Evolutionary conservation across 2,888 invertebrate species (phyloP).

Genomic region (Callyntrura sp.): DNA sequence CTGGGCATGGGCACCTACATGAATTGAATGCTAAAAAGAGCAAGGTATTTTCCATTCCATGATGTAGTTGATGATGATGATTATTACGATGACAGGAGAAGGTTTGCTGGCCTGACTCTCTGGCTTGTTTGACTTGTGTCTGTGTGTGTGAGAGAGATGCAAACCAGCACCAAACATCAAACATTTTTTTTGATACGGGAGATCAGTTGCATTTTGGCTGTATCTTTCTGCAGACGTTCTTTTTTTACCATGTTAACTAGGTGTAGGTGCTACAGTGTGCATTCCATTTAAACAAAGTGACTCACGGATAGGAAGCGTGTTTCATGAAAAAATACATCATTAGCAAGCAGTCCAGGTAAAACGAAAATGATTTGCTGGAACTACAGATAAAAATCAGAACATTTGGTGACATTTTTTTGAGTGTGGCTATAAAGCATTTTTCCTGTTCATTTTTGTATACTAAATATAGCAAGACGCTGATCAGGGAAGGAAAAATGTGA

Average conservation of each 20-base stretch:
- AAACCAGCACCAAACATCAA: slow-evolving; percentile 11
- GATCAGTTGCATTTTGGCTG: slow-evolving; percentile 77
- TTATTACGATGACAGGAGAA: slow-evolving; percentile 46
- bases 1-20: background rate
- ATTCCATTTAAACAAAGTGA: slow-evolving; percentile 13
- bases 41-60: slow-evolving; percentile 51
- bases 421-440: background rate
- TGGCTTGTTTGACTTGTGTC: slow-evolving; percentile 45
- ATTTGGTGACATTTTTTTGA: background rate
- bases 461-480: background rate
- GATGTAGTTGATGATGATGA: background rate
- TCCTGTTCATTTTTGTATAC: background rate
- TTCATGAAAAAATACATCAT: slow-evolving; percentile 15
- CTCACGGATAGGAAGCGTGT: background rate
- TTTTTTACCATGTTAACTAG: background rate
- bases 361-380: background rate
- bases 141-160: too few relatives aligned
- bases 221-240: slow-evolving; percentile 74
- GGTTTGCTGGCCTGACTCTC: slow-evolving; percentile 44
- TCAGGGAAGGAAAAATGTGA: background rate
- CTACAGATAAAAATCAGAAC: background rate
- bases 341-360: slow-evolving; percentile 1
- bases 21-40: slow-evolving; percentile 42
- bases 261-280: slow-evolving; percentile 36
- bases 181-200: slow-evolving; percentile 25